Evolutionary conservation across 2,888 invertebrate genomes (phyloP).

Genomic region (Hartigia nigra): DNA sequence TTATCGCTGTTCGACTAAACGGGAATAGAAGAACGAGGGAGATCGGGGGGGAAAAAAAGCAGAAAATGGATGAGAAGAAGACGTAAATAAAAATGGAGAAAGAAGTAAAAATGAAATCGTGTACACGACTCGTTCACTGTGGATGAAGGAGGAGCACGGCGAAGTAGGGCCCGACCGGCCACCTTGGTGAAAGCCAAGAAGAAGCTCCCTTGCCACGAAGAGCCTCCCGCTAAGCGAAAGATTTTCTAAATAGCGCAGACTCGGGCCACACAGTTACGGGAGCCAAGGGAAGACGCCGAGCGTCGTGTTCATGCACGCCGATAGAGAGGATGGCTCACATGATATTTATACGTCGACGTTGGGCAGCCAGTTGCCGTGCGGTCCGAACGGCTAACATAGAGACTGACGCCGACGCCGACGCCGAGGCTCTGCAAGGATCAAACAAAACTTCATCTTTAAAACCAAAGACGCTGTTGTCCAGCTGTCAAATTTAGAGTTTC

Average conservation of each 20-base stretch:
- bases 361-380: slow-evolving; percentile 25
- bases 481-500: neutral
- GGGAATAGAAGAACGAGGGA: neutral
- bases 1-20: neutral
- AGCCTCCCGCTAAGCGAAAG: slow-evolving; percentile 52
- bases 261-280: slow-evolving; percentile 27
- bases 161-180: slow-evolving; percentile 19
- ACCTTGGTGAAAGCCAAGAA: slow-evolving; percentile 51
- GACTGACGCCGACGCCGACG: neutral
- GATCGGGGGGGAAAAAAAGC: neutral
- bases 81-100: neutral
- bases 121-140: slow-evolving; percentile 32
- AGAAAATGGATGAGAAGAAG: neutral
- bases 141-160: slow-evolving; percentile 12
- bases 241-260: slow-evolving; percentile 54
- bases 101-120: neutral
- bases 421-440: neutral
- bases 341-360: slow-evolving; percentile 51
- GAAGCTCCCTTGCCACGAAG: slow-evolving; percentile 42
- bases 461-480: neutral
- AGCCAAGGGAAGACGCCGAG: neutral
- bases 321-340: slow-evolving; percentile 36
- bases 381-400: neutral
- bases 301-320: slow-evolving; percentile 1
- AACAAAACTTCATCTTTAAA: neutral